Base-by-base conservation (phyloP, 2,113 vertebrate species). In the Pachypanchax playfairii region DNA sequence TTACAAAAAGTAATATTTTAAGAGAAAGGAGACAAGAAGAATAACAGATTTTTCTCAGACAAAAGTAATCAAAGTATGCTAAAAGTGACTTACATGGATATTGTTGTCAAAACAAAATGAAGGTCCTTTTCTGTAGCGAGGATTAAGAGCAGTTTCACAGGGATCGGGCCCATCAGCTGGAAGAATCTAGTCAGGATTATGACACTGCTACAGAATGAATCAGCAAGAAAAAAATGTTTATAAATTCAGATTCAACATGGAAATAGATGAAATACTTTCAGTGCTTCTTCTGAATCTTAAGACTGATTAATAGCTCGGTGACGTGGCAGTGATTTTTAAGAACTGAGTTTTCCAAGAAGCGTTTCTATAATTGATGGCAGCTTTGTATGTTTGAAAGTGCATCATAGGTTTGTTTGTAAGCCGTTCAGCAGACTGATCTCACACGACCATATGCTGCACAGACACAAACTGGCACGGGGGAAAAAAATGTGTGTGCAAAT, bases 81-180 rank as follows among this genome's bases (percentile, higher is more conserved):
- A 48, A 55, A 46, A 41, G 18, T 25, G 0, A 87, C 94, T 96
- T 93, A 98, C 97, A 46, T 88, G 58, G 21, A 81, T 70, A 41
- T 94, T 95, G 82, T 94, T 91, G 65, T 98, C 95, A 73, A 98
- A 97, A 83, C 97, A 98, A 66, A 88, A 84, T 2, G 92, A 85
- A 0, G 96, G 96, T 39, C 96, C 95, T 72, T 97, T 98, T 77
- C 96, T 91, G 85, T 96, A 94, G 29, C 97, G 91, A 8, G 97
- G 97, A 7, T 91, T 94, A 2, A 93, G 88, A 43, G 96, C 94
- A 84, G 95, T 82, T 31, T 90, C 82, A 52, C 97, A 98, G 6
- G 95, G 94, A 73, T 98, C 83, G 11, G 96, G 97, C 41, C 96
- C 97, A 8, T 93, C 84, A 87, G 96, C 96, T 98, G 77, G 59